phyloP scores from a whole-genome alignment of 2,888 invertebrate species.

The Polymixis lichenea region DNA sequence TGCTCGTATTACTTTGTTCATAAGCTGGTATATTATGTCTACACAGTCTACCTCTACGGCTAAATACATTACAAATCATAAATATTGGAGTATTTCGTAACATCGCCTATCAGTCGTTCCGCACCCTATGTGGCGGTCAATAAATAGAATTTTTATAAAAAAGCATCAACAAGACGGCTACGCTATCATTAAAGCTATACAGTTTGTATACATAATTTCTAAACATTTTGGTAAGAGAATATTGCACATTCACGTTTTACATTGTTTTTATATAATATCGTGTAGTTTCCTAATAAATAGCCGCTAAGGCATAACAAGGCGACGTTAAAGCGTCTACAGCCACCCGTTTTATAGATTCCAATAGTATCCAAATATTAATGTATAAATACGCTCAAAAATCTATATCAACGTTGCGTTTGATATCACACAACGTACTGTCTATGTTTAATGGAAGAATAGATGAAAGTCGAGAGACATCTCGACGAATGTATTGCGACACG shows the following conservation, averaged over 20 bases:
- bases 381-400: constrained; percentile 62
- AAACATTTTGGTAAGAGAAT: constrained; percentile 89
- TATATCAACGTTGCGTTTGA: constrained; percentile 62
- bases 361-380: constrained; percentile 54
- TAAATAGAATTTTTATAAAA: constrained; percentile 90
- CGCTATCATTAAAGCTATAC: constrained; percentile 89
- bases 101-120: constrained; percentile 88
- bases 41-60: constrained; percentile 79
- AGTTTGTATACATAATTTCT: constrained; percentile 90
- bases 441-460: constrained; percentile 67
- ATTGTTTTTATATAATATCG: constrained; percentile 71
- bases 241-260: constrained; percentile 86
- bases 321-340: constrained; percentile 79
- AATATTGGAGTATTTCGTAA: constrained; percentile 88
- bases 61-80: constrained; percentile 86
- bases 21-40: constrained; percentile 82
- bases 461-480: constrained; percentile 45
- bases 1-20: constrained; percentile 82
- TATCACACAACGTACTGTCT: constrained; percentile 66
- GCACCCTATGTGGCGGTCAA: constrained; percentile 86
- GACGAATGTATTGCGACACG: constrained; percentile 27
- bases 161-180: constrained; percentile 90
- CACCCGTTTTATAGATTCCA: constrained; percentile 68
- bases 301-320: constrained; percentile 85
- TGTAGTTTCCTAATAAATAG: constrained; percentile 74